Base-by-base conservation (phyloP, 2,113 vertebrate species). In the Loxodonta africana region DNA sequence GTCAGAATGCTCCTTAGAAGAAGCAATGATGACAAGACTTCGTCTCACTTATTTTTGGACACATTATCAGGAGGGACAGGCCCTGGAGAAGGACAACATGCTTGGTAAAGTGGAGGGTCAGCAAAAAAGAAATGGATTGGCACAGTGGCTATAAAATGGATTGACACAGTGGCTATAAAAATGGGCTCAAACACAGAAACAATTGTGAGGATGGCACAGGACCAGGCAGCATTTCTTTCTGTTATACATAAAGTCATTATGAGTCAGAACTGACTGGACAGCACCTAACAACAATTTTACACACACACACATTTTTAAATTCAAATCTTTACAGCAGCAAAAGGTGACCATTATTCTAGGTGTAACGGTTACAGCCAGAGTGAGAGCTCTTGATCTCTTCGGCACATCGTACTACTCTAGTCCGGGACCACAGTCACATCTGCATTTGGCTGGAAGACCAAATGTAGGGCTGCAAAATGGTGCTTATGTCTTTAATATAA, bases 401-500 rank as follows among this genome's bases (percentile, higher is more conserved):
- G 33, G 71, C 3, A 17, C 44, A 51, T 69, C 65, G 60, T 74
- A 33, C 25, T 46, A 41, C 69, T 44, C 76, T 23, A 33, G 23
- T 18, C 21, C 9, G 76, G 87, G 89, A 82, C 81, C 87, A 88
- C 83, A 88, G 90, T 90, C 86, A 78, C 95, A 74, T 73, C 81
- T 23, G 76, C 76, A 23, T 85, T 97, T 96, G 92, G 95, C 96
- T 88, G 37, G 57, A 80, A 95, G 60, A 83, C 92, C 62, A 77
- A 94, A 78, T 10, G 8, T 8, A 6, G 77, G 17, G 41, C 33
- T 77, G 65, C 63, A 92, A 63, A 92, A 84, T 5, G 95, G 90
- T 91, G 37, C 93, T 96, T 97, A 74, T 96, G 96, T 90, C 96
- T 95, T 92, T 67, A 84, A 90, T 71, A 98, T 96, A 98, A 96